A percentile compares a stretch with the other conserved stretches of the same genome.
phyloP scores from a whole-genome alignment of 2,113 vertebrate species.

The Emydocephalus ijimae region DNA sequence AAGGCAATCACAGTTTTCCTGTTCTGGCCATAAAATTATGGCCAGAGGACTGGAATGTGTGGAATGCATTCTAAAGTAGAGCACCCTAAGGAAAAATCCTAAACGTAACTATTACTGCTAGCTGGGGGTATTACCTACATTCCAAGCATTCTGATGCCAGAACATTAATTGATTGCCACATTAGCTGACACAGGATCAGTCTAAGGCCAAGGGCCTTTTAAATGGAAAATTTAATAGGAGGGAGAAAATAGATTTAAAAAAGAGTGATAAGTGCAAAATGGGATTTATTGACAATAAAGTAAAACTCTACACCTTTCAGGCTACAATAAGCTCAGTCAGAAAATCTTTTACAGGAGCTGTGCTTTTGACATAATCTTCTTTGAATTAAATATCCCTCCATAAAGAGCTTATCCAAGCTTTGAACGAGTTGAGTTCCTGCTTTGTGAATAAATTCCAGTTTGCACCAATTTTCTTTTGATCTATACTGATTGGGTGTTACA shows the following conservation, averaged over 20 bases:
- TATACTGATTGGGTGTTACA: not conserved
- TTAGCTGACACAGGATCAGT: constrained; percentile 1
- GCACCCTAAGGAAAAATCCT: constrained; percentile 2
- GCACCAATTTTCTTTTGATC: not conserved
- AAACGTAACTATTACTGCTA: not conserved
- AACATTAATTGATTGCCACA: not conserved
- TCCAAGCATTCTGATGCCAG: constrained; percentile 6
- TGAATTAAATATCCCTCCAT: not conserved
- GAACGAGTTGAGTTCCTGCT: not conserved
- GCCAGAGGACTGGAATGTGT: constrained; percentile 13
- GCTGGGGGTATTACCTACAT: not conserved
- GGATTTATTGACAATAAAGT: not conserved
- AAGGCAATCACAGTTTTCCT: not conserved
- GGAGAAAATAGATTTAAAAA: not conserved
- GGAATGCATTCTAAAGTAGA: constrained; percentile 12
- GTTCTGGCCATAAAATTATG: not conserved
- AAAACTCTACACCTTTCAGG: not conserved
- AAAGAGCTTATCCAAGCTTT: not conserved
- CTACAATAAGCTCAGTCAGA: not conserved
- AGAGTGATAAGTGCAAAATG: not conserved
- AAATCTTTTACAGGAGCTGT: not conserved
- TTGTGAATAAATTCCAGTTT: not conserved
- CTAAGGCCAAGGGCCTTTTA: not conserved
- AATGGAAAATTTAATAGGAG: not conserved
- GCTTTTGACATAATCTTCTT: not conserved